A percentile compares a stretch with the other conserved stretches of the same genome.
These are phyloP conservation scores for Melipona beecheii DNA, from an alignment of 2,888 invertebrate genomes.

Conservation along the genomic window DNA sequence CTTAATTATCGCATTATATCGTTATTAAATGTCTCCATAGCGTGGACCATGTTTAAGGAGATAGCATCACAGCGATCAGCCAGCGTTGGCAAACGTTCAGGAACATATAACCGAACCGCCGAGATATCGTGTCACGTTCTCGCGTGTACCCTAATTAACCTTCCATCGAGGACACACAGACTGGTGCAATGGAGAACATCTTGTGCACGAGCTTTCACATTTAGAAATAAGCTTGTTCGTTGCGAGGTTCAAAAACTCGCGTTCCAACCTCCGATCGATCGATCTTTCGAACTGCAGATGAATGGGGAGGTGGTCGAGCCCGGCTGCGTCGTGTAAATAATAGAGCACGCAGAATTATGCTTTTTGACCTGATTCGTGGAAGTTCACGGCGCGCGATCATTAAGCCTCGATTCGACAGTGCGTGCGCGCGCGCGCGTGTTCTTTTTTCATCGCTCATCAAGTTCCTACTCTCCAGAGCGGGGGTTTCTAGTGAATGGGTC, in stretches of 20 bases:
- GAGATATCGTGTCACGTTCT: background rate
- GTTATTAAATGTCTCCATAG: constrained; percentile 48
- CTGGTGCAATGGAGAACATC: background rate
- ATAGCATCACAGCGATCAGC: constrained; percentile 39
- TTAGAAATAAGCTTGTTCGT: background rate
- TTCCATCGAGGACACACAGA: background rate
- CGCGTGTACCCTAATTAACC: constrained; percentile 29
- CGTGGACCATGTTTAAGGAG: constrained; percentile 16
- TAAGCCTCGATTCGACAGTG: background rate
- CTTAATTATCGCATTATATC: constrained; percentile 41
- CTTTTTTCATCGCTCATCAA: constrained; percentile 7
- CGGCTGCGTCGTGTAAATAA: constrained; percentile 35
- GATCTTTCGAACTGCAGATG: constrained; percentile 23
- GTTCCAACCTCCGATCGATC: constrained; percentile 19
- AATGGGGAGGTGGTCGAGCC: constrained; percentile 14
- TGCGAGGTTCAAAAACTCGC: background rate
- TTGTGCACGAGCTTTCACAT: background rate
- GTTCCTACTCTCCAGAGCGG: background rate
- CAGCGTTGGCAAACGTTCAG: constrained; percentile 57
- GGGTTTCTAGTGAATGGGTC: constrained; percentile 10
- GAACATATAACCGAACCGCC: background rate
- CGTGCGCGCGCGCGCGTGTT: background rate
- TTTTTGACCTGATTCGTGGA: constrained; percentile 39
- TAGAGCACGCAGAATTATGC: background rate
- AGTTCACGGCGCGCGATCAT: constrained; percentile 6